These are phyloP conservation scores for Acleris emargana DNA, from an alignment of 2,888 invertebrate genomes.

Conservation along the genomic window DNA sequence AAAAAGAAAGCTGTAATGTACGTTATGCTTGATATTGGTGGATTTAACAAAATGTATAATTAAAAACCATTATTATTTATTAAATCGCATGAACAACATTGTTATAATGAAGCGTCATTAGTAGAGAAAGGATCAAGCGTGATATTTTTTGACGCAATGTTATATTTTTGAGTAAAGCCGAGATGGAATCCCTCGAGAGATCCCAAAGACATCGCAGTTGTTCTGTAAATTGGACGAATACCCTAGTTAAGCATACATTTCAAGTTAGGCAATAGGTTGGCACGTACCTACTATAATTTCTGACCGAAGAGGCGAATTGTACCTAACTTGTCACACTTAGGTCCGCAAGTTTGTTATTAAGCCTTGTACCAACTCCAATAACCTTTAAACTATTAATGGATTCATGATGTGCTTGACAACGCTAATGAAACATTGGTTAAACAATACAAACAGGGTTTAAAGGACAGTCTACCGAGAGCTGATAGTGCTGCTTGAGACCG, in stretches of 20 bases:
- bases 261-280: no score
- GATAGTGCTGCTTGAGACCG: no score
- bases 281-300: no score
- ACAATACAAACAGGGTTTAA: no score
- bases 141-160: slow-evolving; percentile 1
- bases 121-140: slow-evolving; percentile 2
- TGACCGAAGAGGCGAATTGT: neutral
- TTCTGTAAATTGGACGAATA: slow-evolving; percentile 4
- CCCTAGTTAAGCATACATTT: no score
- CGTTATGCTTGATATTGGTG: no score
- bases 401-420: no score
- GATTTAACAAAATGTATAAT: no score
- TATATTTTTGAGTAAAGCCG: neutral
- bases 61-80: neutral
- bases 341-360: neutral
- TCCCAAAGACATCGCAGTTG: neutral
- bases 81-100: neutral
- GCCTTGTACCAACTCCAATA: slow-evolving; percentile 2
- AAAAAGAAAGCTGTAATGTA: no score
- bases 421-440: no score
- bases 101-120: slow-evolving; percentile 10
- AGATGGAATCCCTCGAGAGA: slow-evolving; percentile 1
- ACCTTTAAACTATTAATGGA: slow-evolving; percentile 6
- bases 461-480: no score
- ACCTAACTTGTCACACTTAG: neutral